Percentiles rank a stretch among this genome's conserved stretches.
These are phyloP conservation scores for Chaetops frenatus DNA, from an alignment of 2,113 vertebrate species.

Conservation along the genomic window DNA sequence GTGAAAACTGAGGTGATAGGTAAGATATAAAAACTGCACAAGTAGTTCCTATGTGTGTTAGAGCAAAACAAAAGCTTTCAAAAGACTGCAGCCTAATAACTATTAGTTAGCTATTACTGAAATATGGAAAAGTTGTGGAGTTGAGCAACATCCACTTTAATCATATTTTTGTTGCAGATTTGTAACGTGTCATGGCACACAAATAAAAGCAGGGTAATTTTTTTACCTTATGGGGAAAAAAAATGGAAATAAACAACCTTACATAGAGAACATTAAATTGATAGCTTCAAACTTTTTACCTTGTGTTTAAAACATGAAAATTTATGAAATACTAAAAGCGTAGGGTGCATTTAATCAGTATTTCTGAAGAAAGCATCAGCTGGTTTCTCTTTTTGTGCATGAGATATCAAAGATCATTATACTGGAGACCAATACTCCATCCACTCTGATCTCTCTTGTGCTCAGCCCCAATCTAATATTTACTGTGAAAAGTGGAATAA, in stretches of 20 bases:
- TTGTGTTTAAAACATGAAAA: neutral
- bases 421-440: neutral
- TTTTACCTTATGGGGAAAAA: neutral
- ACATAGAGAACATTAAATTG: neutral
- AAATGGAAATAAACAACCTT: neutral
- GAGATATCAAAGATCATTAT: neutral
- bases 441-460: neutral
- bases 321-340: neutral
- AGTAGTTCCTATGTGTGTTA: neutral
- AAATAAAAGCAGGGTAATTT: neutral
- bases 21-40: neutral
- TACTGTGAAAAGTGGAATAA: neutral
- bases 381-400: neutral
- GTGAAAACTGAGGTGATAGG: neutral
- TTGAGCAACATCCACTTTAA: neutral
- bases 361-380: neutral
- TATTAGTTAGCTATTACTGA: too few relatives aligned
- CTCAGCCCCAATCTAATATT: neutral
- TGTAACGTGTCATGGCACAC: neutral
- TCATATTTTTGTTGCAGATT: neutral
- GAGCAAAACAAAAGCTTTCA: neutral
- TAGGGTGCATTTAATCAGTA: neutral
- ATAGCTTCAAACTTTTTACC: neutral
- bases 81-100: neutral
- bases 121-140: neutral